Conservation (phyloP, 1,140 invertebrate genomes). For the Subanguina moxae region DNA sequence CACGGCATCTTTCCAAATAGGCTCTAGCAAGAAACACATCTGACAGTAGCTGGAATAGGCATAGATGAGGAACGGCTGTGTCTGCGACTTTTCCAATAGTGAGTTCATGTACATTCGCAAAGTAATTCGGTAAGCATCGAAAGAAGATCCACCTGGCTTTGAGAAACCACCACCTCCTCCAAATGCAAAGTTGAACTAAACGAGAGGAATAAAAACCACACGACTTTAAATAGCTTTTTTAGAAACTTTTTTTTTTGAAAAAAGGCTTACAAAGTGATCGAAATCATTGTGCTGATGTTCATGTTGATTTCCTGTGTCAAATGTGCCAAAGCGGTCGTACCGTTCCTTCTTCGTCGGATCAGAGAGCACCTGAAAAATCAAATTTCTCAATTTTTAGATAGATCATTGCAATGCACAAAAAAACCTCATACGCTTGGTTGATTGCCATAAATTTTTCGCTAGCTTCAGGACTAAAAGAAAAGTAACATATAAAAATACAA, state of each 20-base stretch:
- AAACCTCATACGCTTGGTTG: conserved; percentile 51
- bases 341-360: conserved; percentile 51
- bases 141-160: conserved; percentile 23
- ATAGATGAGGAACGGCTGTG: conserved; percentile 50
- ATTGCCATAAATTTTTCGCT: conserved; percentile 52
- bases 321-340: conserved; percentile 39
- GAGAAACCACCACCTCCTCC: conserved; percentile 30
- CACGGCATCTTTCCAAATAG: conserved; percentile 47
- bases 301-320: conserved; percentile 20
- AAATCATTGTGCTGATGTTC: conserved; percentile 24
- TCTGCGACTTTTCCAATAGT: conserved; percentile 46
- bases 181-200: conserved; percentile 49
- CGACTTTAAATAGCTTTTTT: too few relatives aligned
- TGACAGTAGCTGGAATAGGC: conserved; percentile 52
- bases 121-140: conserved; percentile 48
- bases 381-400: too few relatives aligned
- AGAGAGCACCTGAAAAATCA: conserved; percentile 36
- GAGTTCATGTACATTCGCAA: conserved; percentile 43
- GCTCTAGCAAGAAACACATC: conserved; percentile 43
- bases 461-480: conserved; percentile 38
- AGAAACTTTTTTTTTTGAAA: too few relatives aligned
- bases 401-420: neutral
- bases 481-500: too few relatives aligned
- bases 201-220: neutral
- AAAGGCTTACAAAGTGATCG: conserved; percentile 36